Evolutionary conservation across 2,797 vertebrate species (phyloP).

Genomic region (Sebastes glaucus): DNA sequence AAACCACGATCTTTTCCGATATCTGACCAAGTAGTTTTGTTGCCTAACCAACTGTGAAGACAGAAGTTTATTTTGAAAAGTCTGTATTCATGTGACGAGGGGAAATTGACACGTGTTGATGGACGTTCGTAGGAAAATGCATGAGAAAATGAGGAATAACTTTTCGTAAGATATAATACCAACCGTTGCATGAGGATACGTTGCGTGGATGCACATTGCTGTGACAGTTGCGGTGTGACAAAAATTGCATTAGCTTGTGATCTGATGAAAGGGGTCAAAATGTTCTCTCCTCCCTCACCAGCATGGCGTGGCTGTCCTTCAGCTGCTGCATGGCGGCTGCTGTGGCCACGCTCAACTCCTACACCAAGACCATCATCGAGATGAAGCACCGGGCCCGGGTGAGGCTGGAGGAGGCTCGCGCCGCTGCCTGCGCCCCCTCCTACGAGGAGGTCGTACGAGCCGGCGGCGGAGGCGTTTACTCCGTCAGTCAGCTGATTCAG

Average conservation of each 20-base stretch:
- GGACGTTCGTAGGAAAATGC: too few species aligned
- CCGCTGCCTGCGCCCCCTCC: conserved; percentile 74
- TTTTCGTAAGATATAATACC: too few species aligned
- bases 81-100: too few species aligned
- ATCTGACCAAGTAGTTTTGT: too few species aligned
- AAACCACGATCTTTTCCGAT: too few species aligned
- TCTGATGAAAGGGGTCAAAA: neutral
- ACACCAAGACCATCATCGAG: conserved; percentile 96
- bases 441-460: conserved; percentile 78
- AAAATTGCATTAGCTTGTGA: neutral
- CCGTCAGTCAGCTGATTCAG: conserved; percentile 81
- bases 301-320: conserved; percentile 96
- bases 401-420: conserved; percentile 88
- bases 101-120: too few species aligned
- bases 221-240: neutral
- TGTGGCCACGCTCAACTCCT: conserved; percentile 96
- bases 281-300: conserved; percentile 54
- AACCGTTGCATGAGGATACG: too few species aligned
- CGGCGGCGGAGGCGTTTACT: conserved; percentile 69
- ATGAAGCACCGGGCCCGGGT: conserved; percentile 92
- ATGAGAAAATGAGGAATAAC: too few species aligned
- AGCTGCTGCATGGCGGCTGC: conserved; percentile 98
- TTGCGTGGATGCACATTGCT: too few species aligned
- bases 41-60: too few species aligned
- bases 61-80: too few species aligned